Evolutionary conservation across 2,113 vertebrate genomes (phyloP).

Genomic region (Psilopsiagon aurifrons): DNA sequence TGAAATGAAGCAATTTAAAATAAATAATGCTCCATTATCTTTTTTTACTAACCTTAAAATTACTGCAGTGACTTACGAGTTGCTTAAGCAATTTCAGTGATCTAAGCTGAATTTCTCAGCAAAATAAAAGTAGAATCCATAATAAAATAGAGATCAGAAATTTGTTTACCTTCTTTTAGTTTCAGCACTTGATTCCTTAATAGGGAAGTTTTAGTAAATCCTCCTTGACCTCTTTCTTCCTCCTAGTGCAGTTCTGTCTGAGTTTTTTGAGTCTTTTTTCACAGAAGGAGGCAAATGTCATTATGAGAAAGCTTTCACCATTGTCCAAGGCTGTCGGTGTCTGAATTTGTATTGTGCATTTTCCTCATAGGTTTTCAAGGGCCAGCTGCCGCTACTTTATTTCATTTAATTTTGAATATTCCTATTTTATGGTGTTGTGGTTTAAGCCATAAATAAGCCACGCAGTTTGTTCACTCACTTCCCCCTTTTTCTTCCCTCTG

Average conservation of each 20-base stretch:
- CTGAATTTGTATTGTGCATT: constrained; percentile 25
- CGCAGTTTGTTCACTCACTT: too few relatives aligned
- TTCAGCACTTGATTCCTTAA: neutral
- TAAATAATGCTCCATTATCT: neutral
- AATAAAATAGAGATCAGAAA: neutral
- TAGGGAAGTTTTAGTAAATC: neutral
- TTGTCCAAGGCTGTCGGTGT: constrained; percentile 25
- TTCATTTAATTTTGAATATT: constrained; percentile 44
- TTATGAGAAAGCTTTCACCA: neutral
- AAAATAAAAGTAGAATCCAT: neutral
- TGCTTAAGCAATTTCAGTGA: neutral
- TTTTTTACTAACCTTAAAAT: constrained; percentile 8
- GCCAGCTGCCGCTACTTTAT: neutral
- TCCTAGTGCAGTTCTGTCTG: neutral
- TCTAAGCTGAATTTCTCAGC: neutral
- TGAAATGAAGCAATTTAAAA: constrained; percentile 2
- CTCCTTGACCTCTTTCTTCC: neutral
- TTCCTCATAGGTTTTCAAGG: constrained; percentile 29
- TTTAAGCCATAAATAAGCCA: too few relatives aligned
- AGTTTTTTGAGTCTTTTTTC: neutral
- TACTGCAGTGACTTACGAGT: neutral
- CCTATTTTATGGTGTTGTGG: neutral
- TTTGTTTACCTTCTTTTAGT: neutral
- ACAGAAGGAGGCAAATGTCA: neutral
- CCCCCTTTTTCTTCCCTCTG: too few relatives aligned